These are phyloP conservation scores for Ophonus ardosiacus DNA, from an alignment of 2,888 invertebrate genomes.

Conservation along the genomic window DNA sequence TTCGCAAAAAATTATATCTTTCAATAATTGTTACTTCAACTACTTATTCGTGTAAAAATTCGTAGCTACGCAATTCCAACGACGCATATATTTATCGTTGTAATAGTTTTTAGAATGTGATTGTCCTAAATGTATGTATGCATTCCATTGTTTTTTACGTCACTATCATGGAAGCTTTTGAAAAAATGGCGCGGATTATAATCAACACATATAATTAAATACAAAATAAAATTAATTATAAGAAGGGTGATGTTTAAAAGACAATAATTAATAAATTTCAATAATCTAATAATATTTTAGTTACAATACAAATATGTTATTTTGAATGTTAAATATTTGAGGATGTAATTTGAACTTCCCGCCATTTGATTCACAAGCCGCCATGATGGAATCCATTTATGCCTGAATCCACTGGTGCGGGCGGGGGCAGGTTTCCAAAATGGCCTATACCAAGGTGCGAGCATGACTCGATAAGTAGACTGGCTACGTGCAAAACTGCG, in stretches of 20 bases:
- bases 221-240: slow-evolving; percentile 31
- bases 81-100: slow-evolving; percentile 53
- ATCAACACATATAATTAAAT: background rate
- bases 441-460: slow-evolving; percentile 71
- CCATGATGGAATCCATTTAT: slow-evolving; percentile 61
- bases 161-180: slow-evolving; percentile 42
- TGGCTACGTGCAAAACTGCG: slow-evolving; percentile 13
- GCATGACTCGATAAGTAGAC: slow-evolving; percentile 53
- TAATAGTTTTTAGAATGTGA: slow-evolving; percentile 62
- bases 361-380: slow-evolving; percentile 29
- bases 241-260: slow-evolving; percentile 55
- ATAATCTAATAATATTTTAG: background rate
- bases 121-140: slow-evolving; percentile 61
- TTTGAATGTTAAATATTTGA: slow-evolving; percentile 10
- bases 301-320: slow-evolving; percentile 22
- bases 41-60: slow-evolving; percentile 58
- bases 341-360: slow-evolving; percentile 4
- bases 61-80: slow-evolving; percentile 57
- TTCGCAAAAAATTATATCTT: slow-evolving; percentile 22
- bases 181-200: slow-evolving; percentile 41
- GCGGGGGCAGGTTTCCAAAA: slow-evolving; percentile 75
- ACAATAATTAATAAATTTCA: slow-evolving; percentile 54
- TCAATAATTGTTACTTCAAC: slow-evolving; percentile 36
- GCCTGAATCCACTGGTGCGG: slow-evolving; percentile 74
- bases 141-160: slow-evolving; percentile 61